Percentiles rank a stretch among this genome's conserved stretches.
phyloP scores from a whole-genome alignment of 2,797 vertebrate species.

The Ctenochaetus hawaiiensis region DNA sequence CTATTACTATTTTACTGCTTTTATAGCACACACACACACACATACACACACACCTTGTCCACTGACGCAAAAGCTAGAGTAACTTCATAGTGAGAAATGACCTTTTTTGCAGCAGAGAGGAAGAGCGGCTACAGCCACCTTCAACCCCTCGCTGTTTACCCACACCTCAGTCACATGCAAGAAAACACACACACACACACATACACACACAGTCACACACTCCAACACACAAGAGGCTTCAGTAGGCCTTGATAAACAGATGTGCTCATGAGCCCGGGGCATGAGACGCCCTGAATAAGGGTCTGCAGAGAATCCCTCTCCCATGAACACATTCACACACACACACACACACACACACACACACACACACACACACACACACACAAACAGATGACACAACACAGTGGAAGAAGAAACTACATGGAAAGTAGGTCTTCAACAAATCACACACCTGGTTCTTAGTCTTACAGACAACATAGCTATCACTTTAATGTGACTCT shows the following conservation, averaged over 20 bases:
- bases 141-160: constrained; percentile 72
- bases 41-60: not conserved
- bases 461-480: constrained; percentile 44
- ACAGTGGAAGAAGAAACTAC: constrained; percentile 20
- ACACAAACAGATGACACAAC: constrained; percentile 22
- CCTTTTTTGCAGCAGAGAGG: constrained; percentile 47
- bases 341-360: constrained; percentile 15
- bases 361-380: constrained; percentile 37
- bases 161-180: constrained; percentile 60
- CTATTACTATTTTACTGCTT: constrained; percentile 19
- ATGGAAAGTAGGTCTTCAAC: constrained; percentile 64
- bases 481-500: constrained; percentile 72
- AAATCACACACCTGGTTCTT: constrained; percentile 64
- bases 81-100: constrained; percentile 64
- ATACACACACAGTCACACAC: constrained; percentile 39
- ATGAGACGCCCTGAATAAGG: constrained; percentile 70
- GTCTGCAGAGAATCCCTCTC: constrained; percentile 72
- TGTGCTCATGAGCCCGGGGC: constrained; percentile 76
- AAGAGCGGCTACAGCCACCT: constrained; percentile 66
- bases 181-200: constrained; percentile 22
- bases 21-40: constrained; percentile 13
- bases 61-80: constrained; percentile 55
- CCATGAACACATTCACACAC: constrained; percentile 48
- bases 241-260: constrained; percentile 76
- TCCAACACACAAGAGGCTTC: constrained; percentile 59